Evolutionary conservation across 2,888 invertebrate genomes (phyloP).

Genomic region (Harpagoxenus sublaevis): DNA sequence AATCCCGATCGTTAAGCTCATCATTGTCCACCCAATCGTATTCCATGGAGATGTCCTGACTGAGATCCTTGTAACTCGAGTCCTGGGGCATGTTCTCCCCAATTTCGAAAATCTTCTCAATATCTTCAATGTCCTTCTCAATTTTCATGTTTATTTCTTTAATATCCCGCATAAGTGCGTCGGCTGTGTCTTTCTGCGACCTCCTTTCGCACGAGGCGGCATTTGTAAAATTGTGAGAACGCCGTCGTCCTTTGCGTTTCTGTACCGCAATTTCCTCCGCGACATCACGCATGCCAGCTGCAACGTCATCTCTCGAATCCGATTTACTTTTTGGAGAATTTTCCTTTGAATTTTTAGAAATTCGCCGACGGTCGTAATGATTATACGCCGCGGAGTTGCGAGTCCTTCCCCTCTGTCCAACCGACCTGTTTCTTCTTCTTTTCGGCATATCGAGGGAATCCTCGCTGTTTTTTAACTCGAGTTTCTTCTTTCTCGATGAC

Average conservation of each 20-base stretch:
- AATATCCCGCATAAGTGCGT: constrained; percentile 34
- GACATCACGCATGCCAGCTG: not conserved
- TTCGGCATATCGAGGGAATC: not conserved
- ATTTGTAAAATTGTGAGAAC: constrained; percentile 4
- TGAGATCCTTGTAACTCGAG: not conserved
- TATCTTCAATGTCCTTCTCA: too few species aligned
- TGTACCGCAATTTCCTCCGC: not conserved
- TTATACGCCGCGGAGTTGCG: not conserved
- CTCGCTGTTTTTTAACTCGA: not conserved
- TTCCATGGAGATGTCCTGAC: constrained; percentile 1
- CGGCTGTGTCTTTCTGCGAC: not conserved
- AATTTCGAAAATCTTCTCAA: not conserved
- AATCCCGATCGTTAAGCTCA: not conserved
- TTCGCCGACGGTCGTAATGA: not conserved
- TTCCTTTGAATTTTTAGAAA: not conserved
- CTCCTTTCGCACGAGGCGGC: constrained; percentile 7
- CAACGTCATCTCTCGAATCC: not conserved
- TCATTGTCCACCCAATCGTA: constrained; percentile 13
- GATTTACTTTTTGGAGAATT: constrained; percentile 7
- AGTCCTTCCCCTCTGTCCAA: not conserved
- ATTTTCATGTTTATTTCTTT: constrained; percentile 11
- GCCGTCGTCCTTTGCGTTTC: not conserved
- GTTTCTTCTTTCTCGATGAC: not conserved
- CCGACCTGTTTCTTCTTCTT: not conserved
- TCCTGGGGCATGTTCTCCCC: not conserved